phyloP scores from a whole-genome alignment of 2,797 vertebrate genomes.

The Myiotriccus ornatus region DNA sequence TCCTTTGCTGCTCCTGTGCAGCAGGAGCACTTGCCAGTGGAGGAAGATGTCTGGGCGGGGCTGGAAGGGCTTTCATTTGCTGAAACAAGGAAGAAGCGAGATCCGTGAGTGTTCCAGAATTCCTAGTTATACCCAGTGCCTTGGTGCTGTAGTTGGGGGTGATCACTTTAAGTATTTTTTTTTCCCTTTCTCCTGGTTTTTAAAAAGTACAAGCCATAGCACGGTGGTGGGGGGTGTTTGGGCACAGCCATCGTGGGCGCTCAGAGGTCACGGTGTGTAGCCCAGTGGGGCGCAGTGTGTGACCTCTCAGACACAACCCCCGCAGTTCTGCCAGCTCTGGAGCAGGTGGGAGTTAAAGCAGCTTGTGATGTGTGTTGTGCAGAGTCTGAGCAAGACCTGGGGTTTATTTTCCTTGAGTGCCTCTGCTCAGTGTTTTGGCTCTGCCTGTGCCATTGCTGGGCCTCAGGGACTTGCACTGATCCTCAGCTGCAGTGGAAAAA shows the following conservation, averaged over 20 bases:
- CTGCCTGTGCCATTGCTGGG: not conserved
- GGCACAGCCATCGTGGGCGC: not conserved
- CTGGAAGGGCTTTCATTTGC: slow-evolving; percentile 63
- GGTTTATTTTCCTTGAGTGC: not conserved
- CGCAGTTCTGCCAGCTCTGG: not conserved
- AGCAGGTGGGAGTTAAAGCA: not conserved
- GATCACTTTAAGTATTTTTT: not conserved
- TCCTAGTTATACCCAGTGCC: not conserved
- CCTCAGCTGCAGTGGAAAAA: not conserved
- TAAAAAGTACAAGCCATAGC: accelerated
- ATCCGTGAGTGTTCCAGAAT: not conserved
- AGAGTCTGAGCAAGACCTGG: not conserved
- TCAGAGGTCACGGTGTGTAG: not conserved
- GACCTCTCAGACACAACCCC: not conserved
- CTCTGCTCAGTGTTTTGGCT: not conserved
- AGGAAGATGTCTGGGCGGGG: slow-evolving; percentile 73
- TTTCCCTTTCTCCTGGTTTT: not conserved
- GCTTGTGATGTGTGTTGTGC: accelerated
- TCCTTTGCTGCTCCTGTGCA: slow-evolving; percentile 50
- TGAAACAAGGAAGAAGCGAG: accelerated
- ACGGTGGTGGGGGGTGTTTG: accelerated
- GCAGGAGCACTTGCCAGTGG: not conserved
- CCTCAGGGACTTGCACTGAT: not conserved
- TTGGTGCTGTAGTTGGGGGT: not conserved
- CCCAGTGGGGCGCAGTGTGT: not conserved